A percentile compares a stretch with the other conserved stretches of the same genome.
Conservation (phyloP, 2,888 invertebrate genomes). For the Cabera pusaria region DNA sequence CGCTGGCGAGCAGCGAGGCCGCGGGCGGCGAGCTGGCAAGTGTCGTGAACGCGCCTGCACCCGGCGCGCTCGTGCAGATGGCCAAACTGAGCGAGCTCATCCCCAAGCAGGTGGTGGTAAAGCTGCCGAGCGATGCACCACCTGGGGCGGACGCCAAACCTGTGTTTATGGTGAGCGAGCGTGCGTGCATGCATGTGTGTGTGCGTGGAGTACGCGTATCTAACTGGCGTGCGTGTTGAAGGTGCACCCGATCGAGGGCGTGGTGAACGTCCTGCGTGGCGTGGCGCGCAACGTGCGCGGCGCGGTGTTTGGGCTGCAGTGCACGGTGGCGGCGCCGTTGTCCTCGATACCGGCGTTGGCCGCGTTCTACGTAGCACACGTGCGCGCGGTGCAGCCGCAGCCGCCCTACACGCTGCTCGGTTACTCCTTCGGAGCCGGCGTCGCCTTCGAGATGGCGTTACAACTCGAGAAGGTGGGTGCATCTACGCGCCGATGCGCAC, state of each 20-base stretch:
- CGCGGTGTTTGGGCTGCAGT: constrained; percentile 95
- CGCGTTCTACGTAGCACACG: constrained; percentile 86
- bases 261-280: constrained; percentile 86
- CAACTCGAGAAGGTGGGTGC: constrained; percentile 87
- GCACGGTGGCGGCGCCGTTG: constrained; percentile 89
- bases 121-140: constrained; percentile 84
- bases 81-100: constrained; percentile 85
- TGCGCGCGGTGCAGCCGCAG: constrained; percentile 88
- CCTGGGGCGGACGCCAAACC: constrained; percentile 66
- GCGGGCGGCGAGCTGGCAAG: constrained; percentile 33
- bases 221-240: too few relatives aligned
- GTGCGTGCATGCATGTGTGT: too few relatives aligned
- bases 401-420: constrained; percentile 96
- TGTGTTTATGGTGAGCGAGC: constrained; percentile 85
- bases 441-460: constrained; percentile 97
- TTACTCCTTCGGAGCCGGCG: constrained; percentile 97
- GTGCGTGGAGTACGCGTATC: constrained; percentile 87
- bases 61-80: constrained; percentile 73
- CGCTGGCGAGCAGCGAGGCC: constrained; percentile 70
- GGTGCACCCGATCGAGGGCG: constrained; percentile 95
- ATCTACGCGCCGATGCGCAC: too few relatives aligned
- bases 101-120: constrained; percentile 88
- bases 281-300: constrained; percentile 89
- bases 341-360: constrained; percentile 89
- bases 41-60: constrained; percentile 48